Evolutionary conservation across 1,140 invertebrate genomes (phyloP).

Genomic region (Hesperophylax magnus): DNA sequence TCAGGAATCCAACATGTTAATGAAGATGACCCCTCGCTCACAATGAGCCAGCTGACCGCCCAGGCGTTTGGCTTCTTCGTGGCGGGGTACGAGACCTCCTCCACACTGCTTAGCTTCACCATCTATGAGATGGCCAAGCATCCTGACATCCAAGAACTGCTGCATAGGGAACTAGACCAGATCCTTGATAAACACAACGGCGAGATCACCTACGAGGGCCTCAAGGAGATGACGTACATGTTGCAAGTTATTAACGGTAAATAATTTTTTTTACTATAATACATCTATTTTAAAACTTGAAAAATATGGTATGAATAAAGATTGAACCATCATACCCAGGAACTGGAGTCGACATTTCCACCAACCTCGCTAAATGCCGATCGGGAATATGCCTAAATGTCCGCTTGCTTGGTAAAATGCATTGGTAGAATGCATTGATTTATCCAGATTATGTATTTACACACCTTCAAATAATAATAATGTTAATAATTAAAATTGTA

Average conservation of each 20-base stretch:
- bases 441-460: no score
- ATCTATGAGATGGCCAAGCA: constrained; percentile 68
- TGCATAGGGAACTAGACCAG: constrained; percentile 72
- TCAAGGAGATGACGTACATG: constrained; percentile 68
- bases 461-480: no score
- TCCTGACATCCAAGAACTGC: constrained; percentile 68
- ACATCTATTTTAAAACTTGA: no score
- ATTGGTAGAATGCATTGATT: no score
- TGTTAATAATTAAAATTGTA: no score
- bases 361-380: no score
- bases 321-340: no score
- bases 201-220: constrained; percentile 64
- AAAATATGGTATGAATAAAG: no score
- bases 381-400: no score
- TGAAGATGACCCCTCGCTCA: constrained; percentile 33
- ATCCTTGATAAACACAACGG: constrained; percentile 56
- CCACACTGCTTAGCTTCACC: constrained; percentile 66
- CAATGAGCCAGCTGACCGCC: constrained; percentile 65
- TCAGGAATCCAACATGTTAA: no score
- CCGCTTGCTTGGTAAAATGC: no score
- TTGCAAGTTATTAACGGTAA: constrained; percentile 67
- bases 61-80: constrained; percentile 66
- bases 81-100: constrained; percentile 76
- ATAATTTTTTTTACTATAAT: not conserved
- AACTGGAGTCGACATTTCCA: no score